A percentile compares a stretch with the other conserved stretches of the same genome.
Conservation (phyloP, 2,797 vertebrate species). For the Lophotriccus pileatus region DNA sequence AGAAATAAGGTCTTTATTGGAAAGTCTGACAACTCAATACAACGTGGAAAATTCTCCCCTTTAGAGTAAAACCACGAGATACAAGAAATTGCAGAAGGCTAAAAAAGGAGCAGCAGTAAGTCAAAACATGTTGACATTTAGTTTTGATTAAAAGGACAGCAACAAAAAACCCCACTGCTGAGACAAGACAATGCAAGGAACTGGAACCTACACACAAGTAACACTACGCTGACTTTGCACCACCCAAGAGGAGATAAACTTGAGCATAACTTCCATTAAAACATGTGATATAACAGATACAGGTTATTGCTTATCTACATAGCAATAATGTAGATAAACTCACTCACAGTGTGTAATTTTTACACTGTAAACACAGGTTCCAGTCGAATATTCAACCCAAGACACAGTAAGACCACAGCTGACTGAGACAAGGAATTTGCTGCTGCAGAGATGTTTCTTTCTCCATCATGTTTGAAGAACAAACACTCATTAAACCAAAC, state of each 20-base stretch:
- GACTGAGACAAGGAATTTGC: not conserved
- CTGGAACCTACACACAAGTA: not conserved
- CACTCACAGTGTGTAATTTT: not conserved
- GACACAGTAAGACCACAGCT: fast-evolving
- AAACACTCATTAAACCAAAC: not conserved
- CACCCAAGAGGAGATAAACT: not conserved
- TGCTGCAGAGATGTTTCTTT: not conserved
- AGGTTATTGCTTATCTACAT: not conserved
- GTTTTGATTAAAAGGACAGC: not conserved
- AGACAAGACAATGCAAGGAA: not conserved
- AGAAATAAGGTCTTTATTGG: not conserved
- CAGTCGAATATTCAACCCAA: not conserved
- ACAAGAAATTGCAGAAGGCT: not conserved
- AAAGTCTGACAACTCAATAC: not conserved
- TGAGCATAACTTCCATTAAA: not conserved
- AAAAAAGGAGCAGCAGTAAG: not conserved
- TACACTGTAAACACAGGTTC: not conserved
- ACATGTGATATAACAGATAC: fast-evolving
- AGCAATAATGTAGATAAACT: not conserved
- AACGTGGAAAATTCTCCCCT: not conserved
- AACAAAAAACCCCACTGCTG: not conserved
- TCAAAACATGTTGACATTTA: not conserved
- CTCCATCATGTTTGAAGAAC: not conserved
- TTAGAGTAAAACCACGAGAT: not conserved
- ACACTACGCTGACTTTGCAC: not conserved